phyloP scores from a whole-genome alignment of 2,113 vertebrate genomes.

The Corvus moneduloides region DNA sequence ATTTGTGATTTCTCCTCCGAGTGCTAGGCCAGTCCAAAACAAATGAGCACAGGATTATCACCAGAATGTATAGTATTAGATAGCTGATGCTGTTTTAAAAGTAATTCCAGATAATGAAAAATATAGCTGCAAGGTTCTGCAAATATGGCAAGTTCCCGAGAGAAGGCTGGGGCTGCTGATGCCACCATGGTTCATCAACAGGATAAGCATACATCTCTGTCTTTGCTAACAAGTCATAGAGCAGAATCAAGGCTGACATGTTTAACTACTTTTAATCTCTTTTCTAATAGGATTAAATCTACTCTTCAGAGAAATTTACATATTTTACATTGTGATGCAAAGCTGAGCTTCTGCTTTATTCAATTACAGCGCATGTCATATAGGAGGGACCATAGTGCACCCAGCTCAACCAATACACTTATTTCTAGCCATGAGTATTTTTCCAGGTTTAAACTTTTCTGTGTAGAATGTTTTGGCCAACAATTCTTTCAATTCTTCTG shows the following conservation, averaged over 20 bases:
- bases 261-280: constrained; percentile 49
- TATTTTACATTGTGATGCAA: not conserved
- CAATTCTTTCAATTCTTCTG: not conserved
- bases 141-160: not conserved
- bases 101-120: not conserved
- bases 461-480: not conserved
- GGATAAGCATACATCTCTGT: not conserved
- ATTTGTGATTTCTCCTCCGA: not conserved
- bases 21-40: not conserved
- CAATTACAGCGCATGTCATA: not conserved
- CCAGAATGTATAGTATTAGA: not conserved
- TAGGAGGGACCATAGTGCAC: not conserved
- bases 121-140: not conserved
- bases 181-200: not conserved
- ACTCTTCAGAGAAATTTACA: constrained; percentile 25
- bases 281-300: constrained; percentile 51
- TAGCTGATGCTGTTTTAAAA: not conserved
- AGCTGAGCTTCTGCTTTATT: not conserved
- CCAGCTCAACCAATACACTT: not conserved
- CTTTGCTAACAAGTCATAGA: constrained; percentile 27
- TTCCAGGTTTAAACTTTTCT: not conserved
- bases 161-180: not conserved
- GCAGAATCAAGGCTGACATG: constrained; percentile 15
- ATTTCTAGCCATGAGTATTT: not conserved
- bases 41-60: not conserved